Conservation (phyloP, 2,797 vertebrate species). For the Protosalanx chinensis region DNA sequence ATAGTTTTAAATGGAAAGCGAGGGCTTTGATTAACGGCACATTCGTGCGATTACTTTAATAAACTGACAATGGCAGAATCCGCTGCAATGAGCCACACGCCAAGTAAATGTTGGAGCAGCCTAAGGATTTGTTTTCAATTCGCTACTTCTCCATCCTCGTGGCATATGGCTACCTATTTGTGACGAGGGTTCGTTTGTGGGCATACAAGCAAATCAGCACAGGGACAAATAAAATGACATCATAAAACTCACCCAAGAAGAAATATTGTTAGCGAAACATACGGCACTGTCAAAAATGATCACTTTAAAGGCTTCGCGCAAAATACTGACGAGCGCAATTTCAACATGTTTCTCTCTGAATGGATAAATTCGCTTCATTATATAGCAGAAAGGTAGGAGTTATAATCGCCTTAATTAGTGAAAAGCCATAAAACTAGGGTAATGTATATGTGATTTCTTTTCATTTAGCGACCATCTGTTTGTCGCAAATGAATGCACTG, state of each 20-base stretch:
- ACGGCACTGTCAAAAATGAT: conserved; percentile 78
- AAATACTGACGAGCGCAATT: conserved; percentile 70
- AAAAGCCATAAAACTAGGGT: conserved; percentile 75
- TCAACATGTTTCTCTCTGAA: conserved; percentile 72
- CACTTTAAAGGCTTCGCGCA: conserved; percentile 70
- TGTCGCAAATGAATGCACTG: conserved; percentile 76
- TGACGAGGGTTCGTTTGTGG: conserved; percentile 72
- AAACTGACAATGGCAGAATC: conserved; percentile 67
- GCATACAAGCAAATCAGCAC: conserved; percentile 69
- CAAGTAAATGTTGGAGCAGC: conserved; percentile 67
- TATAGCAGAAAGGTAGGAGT: conserved; percentile 76
- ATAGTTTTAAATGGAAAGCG: conserved; percentile 32
- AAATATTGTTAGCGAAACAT: conserved; percentile 74
- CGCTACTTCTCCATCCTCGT: conserved; percentile 57
- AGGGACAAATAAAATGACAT: conserved; percentile 74
- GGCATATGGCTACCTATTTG: conserved; percentile 77
- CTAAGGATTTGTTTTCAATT: conserved; percentile 68
- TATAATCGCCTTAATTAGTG: conserved; percentile 80
- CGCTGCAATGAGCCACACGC: conserved; percentile 48
- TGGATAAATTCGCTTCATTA: conserved; percentile 78
- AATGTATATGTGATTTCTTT: conserved; percentile 84
- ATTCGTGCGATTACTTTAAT: conserved; percentile 74
- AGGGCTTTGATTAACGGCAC: conserved; percentile 62
- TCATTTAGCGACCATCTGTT: conserved; percentile 82
- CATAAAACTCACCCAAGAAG: conserved; percentile 79